A percentile compares a stretch with the other conserved stretches of the same genome.
phyloP scores from a whole-genome alignment of 2,888 invertebrate genomes.

The Drosophila mettleri region DNA sequence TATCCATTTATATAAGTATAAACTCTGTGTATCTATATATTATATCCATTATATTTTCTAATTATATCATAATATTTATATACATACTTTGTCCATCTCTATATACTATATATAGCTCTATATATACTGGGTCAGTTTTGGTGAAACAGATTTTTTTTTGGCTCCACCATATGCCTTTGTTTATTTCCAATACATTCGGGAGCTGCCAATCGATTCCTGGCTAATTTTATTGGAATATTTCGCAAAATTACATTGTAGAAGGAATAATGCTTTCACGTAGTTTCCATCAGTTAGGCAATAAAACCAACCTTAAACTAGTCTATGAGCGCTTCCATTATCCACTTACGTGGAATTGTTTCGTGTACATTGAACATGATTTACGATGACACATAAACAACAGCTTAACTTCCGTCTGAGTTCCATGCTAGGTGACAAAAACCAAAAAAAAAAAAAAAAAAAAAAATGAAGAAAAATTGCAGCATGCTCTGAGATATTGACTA shows the following conservation, averaged over 20 bases:
- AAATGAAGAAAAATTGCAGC: slow-evolving; percentile 77
- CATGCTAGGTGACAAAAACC: slow-evolving; percentile 44
- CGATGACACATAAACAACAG: slow-evolving; percentile 81
- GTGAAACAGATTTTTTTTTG: background rate
- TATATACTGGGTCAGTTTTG: too few species aligned
- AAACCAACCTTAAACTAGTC: slow-evolving; percentile 16
- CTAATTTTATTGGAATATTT: background rate
- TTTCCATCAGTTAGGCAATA: background rate
- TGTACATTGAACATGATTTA: slow-evolving; percentile 81
- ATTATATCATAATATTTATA: too few species aligned
- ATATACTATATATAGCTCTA: too few species aligned
- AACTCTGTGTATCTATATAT: too few species aligned
- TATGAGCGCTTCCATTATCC: slow-evolving; percentile 65
- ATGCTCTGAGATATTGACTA: slow-evolving; percentile 75
- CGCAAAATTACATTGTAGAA: background rate
- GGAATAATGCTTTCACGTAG: background rate
- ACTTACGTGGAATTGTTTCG: slow-evolving; percentile 75
- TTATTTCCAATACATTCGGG: too few species aligned
- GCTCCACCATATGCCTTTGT: too few species aligned
- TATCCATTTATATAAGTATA: too few species aligned
- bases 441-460: too few species aligned
- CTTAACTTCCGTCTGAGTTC: slow-evolving; percentile 77
- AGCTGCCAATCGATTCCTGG: background rate
- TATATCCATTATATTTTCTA: too few species aligned
- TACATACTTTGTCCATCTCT: too few species aligned